These are phyloP conservation scores for Girardinichthys multiradiatus DNA, from an alignment of 2,113 vertebrate species.

Conservation along the genomic window DNA sequence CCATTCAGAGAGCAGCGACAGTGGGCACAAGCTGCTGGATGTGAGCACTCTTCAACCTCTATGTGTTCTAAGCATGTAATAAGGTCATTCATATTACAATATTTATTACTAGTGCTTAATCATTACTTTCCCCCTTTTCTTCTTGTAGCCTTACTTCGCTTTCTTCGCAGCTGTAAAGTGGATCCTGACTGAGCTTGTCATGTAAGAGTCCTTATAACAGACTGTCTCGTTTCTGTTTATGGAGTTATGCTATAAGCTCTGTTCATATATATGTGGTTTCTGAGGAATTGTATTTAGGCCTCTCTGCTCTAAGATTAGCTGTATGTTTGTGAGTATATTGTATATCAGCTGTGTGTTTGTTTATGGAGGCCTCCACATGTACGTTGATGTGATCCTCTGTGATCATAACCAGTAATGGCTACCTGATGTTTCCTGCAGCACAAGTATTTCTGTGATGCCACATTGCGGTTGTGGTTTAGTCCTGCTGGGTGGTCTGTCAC, in stretches of 20 bases:
- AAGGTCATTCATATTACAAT: neutral
- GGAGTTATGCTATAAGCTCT: neutral
- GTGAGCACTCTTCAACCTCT: conserved; percentile 82
- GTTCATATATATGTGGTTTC: conserved; percentile 16
- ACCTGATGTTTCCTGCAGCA: conserved; percentile 64
- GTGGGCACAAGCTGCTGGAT: conserved; percentile 89
- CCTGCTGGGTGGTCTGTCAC: conserved; percentile 61
- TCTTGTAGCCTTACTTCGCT: conserved; percentile 91
- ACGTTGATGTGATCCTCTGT: conserved; percentile 34
- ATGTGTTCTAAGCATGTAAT: neutral
- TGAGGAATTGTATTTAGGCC: conserved; percentile 4
- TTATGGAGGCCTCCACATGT: conserved; percentile 44
- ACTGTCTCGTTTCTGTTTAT: conserved; percentile 17
- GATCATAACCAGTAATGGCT: conserved; percentile 58
- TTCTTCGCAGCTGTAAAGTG: conserved; percentile 92
- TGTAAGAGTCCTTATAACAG: conserved; percentile 84
- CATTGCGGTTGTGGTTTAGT: conserved; percentile 41
- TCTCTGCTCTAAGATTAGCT: conserved; percentile 24
- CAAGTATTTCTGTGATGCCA: conserved; percentile 40
- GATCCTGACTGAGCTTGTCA: conserved; percentile 94
- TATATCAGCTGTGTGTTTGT: conserved; percentile 50
- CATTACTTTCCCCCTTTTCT: neutral
- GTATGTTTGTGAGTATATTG: conserved; percentile 33
- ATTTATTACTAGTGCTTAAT: neutral
- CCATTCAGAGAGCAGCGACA: conserved; percentile 91